Evolutionary conservation across 2,888 invertebrate genomes (phyloP), one percentile per base, ranked within the genome.

Genomic region (Cyclophora albipunctata): DNA sequence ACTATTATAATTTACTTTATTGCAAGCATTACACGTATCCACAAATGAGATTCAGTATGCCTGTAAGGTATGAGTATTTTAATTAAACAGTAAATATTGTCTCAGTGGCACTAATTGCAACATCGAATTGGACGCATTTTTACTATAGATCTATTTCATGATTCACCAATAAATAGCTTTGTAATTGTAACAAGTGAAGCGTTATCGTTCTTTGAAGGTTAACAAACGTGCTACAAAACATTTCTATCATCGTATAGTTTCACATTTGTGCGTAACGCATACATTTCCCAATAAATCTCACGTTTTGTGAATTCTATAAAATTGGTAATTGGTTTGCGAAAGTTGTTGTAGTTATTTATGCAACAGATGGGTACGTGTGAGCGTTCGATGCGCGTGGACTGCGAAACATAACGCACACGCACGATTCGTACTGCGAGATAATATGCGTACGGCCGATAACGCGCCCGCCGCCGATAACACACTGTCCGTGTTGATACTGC

Each of bases 261-360:
- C 59, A 75, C 69, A 79, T 37, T 37, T 74, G 75, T 82, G 84
- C 84, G 83, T 84, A 71, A 84, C 83, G 84, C 85, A 56, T 69
- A 53, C 60, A 66, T 85, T 84, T 81, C 81, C 58, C 67, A 84
- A 84, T 64, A 65, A 75, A 75, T 67, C 76, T 79, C 84, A 86
- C 84, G 85, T 87, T 77, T 79, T 73, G 68, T 73, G 67, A 73
- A 76, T 76, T 74, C 64, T 71, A 65, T 68, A 66, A 71, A 72
- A 75, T 68, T 69, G 68, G 71, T 75, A 77, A 78, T 67, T 69
- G 59, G 75, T 81, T 86, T 84, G 85, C 87, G 84, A 86, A 88
- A 85, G 78, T 82, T 59, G 64, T 55, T 60, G 49, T 64, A 59
- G 67, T 66, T 70, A 5, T 74, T 71, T 75, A 71, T 80, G 81